Conservation (phyloP, 2,888 invertebrate species). For the Zygaena filipendulae region DNA sequence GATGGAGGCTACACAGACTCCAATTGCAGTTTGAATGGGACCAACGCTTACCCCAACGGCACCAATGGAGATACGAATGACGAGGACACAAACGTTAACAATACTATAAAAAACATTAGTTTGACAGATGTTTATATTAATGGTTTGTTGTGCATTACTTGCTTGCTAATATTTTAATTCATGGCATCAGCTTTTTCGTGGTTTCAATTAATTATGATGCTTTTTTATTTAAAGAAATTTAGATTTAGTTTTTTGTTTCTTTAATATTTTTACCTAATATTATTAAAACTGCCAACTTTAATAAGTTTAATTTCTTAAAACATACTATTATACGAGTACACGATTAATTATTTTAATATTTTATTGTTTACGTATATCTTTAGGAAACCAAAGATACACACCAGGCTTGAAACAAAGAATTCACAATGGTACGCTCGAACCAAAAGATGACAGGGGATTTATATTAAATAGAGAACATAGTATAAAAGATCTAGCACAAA, state of each 20-base stretch:
- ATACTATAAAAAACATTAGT: conserved; percentile 28
- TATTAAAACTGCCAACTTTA: no score
- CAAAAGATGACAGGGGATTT: conserved; percentile 69
- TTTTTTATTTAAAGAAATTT: conserved; percentile 9
- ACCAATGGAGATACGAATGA: conserved; percentile 31
- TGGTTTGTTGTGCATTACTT: conserved; percentile 58
- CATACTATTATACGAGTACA: no score
- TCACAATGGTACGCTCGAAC: conserved; percentile 70
- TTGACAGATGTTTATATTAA: conserved; percentile 45
- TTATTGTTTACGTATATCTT: conserved; percentile 1
- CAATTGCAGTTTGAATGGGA: conserved; percentile 20
- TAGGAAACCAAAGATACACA: conserved; percentile 69
- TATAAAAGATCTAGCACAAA: conserved; percentile 89
- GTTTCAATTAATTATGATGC: conserved; percentile 6
- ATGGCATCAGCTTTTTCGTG: conserved; percentile 13
- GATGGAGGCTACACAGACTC: conserved; percentile 25
- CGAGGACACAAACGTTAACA: conserved; percentile 27
- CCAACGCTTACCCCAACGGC: conserved; percentile 23
- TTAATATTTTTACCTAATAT: no score
- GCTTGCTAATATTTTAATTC: conserved; percentile 35
- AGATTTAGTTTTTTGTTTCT: no score
- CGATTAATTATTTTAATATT: conserved; percentile 12
- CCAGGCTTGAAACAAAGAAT: conserved; percentile 69
- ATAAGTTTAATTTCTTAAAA: no score
- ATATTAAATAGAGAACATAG: conserved; percentile 85